Conservation (phyloP, 1,140 invertebrate species). For the Leptinotarsa lineolata region DNA sequence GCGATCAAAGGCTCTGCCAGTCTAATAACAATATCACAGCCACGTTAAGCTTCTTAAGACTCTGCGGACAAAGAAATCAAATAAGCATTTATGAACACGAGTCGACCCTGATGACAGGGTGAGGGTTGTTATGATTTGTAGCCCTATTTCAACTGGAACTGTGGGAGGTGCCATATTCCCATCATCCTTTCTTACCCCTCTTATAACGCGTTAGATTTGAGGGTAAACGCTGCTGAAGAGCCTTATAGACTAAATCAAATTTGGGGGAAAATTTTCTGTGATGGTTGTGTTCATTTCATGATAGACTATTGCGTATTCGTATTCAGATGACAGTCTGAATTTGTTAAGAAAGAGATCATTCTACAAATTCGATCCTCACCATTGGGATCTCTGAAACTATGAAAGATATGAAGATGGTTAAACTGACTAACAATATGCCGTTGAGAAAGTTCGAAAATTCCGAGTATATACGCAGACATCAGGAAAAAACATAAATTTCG, state of each 20-base stretch:
- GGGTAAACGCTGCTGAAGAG: slow-evolving; percentile 36
- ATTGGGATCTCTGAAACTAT: no score
- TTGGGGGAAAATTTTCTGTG: slow-evolving; percentile 26
- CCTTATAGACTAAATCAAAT: slow-evolving; percentile 32
- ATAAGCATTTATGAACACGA: slow-evolving; percentile 21
- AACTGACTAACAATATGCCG: no score
- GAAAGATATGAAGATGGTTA: no score
- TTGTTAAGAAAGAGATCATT: no score
- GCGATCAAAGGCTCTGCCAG: slow-evolving; percentile 9
- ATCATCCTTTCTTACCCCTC: slow-evolving; percentile 40
- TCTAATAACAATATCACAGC: slow-evolving; percentile 22
- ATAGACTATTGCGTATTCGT: slow-evolving; percentile 3
- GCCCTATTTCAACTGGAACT: slow-evolving; percentile 40
- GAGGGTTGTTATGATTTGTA: slow-evolving; percentile 47
- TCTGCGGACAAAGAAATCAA: slow-evolving; percentile 22
- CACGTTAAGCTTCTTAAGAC: slow-evolving; percentile 15
- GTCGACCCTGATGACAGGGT: slow-evolving; percentile 34
- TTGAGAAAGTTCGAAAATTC: no score
- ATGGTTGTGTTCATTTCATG: slow-evolving; percentile 23
- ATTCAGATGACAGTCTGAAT: no score
- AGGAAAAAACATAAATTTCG: no score
- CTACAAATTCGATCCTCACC: no score
- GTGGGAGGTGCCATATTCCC: slow-evolving; percentile 41
- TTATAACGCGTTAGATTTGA: slow-evolving; percentile 39
- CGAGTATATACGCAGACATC: no score